phyloP scores from a whole-genome alignment of 2,797 vertebrate species.

The Coccyzus lansbergi region DNA sequence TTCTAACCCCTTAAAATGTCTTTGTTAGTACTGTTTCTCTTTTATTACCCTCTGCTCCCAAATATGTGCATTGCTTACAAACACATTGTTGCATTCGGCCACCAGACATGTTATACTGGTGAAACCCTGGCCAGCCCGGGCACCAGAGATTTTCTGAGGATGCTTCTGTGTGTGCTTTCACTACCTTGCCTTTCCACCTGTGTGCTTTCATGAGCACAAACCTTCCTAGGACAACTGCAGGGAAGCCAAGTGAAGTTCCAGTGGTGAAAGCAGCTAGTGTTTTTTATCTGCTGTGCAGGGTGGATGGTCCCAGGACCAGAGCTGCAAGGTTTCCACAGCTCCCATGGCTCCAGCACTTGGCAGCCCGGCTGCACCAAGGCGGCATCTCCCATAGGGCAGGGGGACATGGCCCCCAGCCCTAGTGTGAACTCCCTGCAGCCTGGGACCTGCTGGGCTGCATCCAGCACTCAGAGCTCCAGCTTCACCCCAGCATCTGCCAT shows the following conservation, averaged over 20 bases:
- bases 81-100: background rate
- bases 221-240: no score
- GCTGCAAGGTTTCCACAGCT: no score
- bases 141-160: background rate
- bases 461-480: no score
- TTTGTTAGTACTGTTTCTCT: background rate
- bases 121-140: background rate
- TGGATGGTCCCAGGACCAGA: no score
- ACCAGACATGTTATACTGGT: background rate
- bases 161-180: background rate
- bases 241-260: background rate
- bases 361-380: no score
- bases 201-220: background rate
- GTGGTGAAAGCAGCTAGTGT: background rate
- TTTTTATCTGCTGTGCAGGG: fast-evolving
- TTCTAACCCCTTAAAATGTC: background rate
- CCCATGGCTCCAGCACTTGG: no score
- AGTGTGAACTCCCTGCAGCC: no score
- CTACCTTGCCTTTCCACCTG: background rate
- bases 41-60: background rate
- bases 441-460: no score
- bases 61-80: background rate
- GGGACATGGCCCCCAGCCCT: no score
- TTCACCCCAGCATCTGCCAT: no score
- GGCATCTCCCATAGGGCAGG: no score